Conservation (phyloP, 2,113 vertebrate species). For the Etheostoma cragini region DNA sequence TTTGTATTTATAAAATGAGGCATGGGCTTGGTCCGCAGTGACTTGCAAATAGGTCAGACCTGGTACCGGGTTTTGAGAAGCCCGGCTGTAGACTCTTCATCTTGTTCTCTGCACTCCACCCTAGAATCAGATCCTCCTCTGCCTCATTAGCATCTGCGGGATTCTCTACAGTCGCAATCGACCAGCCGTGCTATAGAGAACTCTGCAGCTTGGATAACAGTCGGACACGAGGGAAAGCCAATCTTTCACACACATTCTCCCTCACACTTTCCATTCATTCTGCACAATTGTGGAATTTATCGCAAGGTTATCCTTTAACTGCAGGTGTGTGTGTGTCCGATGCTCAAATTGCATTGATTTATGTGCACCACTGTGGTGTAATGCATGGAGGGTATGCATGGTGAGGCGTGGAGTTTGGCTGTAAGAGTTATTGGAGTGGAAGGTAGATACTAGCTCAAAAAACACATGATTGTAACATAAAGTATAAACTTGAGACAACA, state of each 20-base stretch:
- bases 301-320: slow-evolving; percentile 69
- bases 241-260: slow-evolving; percentile 18
- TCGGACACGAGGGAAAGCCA: slow-evolving; percentile 20
- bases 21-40: no score
- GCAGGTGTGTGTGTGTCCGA: slow-evolving; percentile 27
- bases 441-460: no score
- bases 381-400: no score
- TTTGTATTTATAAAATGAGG: no score
- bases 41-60: no score
- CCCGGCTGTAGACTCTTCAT: not conserved
- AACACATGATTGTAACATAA: no score
- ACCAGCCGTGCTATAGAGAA: slow-evolving; percentile 40
- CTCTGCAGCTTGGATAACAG: slow-evolving; percentile 31
- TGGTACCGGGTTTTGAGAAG: no score
- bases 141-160: slow-evolving; percentile 42
- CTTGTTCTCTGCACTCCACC: not conserved
- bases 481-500: no score
- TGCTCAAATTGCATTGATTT: slow-evolving; percentile 78
- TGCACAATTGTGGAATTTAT: slow-evolving; percentile 42
- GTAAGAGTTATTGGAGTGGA: no score
- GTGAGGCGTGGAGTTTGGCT: no score
- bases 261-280: slow-evolving; percentile 43
- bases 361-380: no score
- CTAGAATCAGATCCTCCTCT: slow-evolving; percentile 19
- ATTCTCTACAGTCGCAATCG: slow-evolving; percentile 26